Evolutionary conservation across 2,888 invertebrate genomes (phyloP).

Genomic region (Papilio gigon): DNA sequence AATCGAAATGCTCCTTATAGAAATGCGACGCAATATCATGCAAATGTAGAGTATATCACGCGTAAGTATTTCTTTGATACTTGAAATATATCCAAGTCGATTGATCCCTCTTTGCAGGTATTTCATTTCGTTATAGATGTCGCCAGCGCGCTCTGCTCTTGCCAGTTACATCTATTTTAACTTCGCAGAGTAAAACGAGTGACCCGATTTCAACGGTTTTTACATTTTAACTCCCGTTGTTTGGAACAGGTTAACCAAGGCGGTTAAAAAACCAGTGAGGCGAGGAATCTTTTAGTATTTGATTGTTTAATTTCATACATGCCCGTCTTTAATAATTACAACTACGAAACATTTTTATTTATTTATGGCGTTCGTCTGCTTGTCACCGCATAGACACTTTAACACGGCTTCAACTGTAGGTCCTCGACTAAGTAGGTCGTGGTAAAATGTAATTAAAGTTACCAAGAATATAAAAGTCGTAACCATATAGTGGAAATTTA

Average conservation of each 20-base stretch:
- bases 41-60: background rate
- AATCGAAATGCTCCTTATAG: background rate
- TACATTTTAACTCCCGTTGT: slow-evolving; percentile 9
- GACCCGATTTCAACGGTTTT: slow-evolving; percentile 11
- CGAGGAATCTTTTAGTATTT: background rate
- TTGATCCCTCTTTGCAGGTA: background rate
- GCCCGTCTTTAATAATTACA: too few species aligned
- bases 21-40: background rate
- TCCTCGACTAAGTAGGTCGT: background rate
- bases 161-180: background rate
- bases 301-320: background rate
- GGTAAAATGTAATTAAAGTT: background rate
- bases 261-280: too few species aligned
- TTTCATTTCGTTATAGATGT: background rate
- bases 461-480: too few species aligned
- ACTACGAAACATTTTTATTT: background rate
- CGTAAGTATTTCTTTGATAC: background rate
- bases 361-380: too few species aligned
- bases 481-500: too few species aligned
- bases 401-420: background rate
- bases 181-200: background rate
- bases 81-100: background rate
- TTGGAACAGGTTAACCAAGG: background rate
- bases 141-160: too few species aligned
- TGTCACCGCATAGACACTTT: background rate